These are phyloP conservation scores for Nasalis larvatus DNA, from an alignment of 2,113 vertebrate species.

Conservation along the genomic window DNA sequence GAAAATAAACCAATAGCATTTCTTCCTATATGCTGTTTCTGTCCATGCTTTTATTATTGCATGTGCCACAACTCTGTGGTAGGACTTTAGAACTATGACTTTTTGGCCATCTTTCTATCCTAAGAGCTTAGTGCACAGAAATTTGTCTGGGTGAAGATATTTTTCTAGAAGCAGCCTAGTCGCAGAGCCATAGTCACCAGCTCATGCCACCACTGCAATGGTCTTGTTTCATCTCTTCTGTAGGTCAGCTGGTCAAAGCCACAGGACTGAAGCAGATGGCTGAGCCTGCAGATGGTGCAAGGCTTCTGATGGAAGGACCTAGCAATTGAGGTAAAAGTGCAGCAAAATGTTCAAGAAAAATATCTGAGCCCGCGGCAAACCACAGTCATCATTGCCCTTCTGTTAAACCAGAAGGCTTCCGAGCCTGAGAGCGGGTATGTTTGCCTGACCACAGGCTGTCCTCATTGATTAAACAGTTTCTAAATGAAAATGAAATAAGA, in stretches of 20 bases:
- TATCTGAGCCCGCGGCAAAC: background rate
- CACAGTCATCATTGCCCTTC: background rate
- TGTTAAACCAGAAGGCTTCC: background rate
- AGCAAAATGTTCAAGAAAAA: background rate
- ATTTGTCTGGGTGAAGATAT: background rate
- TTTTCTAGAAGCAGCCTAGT: slow-evolving; percentile 10
- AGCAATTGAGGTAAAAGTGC: background rate
- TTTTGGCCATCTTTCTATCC: background rate
- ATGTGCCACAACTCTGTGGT: background rate
- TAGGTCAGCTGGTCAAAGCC: background rate
- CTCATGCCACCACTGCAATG: background rate
- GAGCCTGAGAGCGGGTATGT: background rate
- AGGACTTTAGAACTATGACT: background rate
- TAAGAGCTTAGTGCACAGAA: background rate
- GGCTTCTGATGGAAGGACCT: background rate
- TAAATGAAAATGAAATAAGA: slow-evolving; percentile 13
- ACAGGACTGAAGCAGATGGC: background rate
- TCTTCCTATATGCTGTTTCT: background rate
- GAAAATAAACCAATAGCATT: background rate
- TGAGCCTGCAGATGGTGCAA: background rate
- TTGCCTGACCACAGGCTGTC: background rate
- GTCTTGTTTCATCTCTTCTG: background rate
- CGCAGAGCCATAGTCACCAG: background rate
- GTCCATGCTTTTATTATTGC: background rate
- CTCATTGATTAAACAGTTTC: background rate